Evolutionary conservation across 2,797 vertebrate species (phyloP), one percentile per base, ranked within the genome.

Genomic region (Phataginus tricuspis): DNA sequence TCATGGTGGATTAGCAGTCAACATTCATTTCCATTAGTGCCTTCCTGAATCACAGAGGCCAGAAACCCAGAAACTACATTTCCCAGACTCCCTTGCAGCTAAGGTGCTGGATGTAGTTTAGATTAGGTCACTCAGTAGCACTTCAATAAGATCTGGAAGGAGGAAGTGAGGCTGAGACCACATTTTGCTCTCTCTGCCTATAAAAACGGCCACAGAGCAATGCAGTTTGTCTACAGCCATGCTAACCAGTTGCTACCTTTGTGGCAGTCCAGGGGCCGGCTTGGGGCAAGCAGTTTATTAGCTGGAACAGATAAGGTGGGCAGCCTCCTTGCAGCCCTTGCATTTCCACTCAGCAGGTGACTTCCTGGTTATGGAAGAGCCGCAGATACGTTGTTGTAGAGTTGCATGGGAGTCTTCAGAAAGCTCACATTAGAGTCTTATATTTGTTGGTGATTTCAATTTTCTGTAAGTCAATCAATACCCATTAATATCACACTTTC

Each of bases 41-140:
- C 45, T 91, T 79, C 77, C 31, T 45, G n/a, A 88, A 78, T 42
- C 0, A 0, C 19, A 83, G 63, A 96, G 57, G 27, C 39, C 57
- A 29, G 31, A 87, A 85, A 91, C 19, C 51, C 53, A 59, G 23
- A 83, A 71, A 71, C 25, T 49, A 42, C 8, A 66, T 61, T 91
- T 79, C 74, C 12, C 23, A 78, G 79, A 90, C 71, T 96, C 92
- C 42, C 53, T 95, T 93, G 96, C 71, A 95, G 84, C 85, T 90
- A 90, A 21, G 34, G 27, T 27, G 37, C 11, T 42, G 4, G 25
- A 15, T 39, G 1, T 25, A 68, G 72, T 45, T 90, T 84, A 77
- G 51, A 59, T 78, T 66, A 92, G 55, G 9, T 16, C 34, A 25
- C 31, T 77, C 1, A 18, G n/a, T 80, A 95, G 23, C 21, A 72